These are phyloP conservation scores for Quiscalus mexicanus DNA, from an alignment of 2,113 vertebrate species.

Conservation along the genomic window DNA sequence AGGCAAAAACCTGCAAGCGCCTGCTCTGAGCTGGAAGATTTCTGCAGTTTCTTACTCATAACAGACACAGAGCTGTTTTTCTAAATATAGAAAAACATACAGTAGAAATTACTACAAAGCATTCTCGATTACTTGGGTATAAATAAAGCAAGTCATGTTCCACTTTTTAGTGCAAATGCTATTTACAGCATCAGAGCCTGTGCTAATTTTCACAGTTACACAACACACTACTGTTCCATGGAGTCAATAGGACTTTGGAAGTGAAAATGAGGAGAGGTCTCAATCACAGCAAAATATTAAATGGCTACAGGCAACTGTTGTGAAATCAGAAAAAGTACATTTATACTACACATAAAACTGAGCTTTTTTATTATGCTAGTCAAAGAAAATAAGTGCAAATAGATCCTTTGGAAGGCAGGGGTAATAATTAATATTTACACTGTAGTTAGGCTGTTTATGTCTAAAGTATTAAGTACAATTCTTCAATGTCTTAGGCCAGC, in stretches of 20 bases:
- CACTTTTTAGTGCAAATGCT: constrained; percentile 7
- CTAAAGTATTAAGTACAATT: not conserved
- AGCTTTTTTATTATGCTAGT: not conserved
- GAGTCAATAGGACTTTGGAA: constrained; percentile 23
- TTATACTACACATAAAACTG: not conserved
- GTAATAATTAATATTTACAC: constrained; percentile 28
- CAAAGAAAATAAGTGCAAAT: not conserved
- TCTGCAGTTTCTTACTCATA: not conserved
- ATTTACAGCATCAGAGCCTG: not conserved
- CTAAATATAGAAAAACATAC: not conserved
- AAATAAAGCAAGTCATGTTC: not conserved
- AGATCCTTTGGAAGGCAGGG: not conserved
- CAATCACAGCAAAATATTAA: constrained; percentile 28
- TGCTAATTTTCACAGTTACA: constrained; percentile 21
- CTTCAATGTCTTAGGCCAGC: not conserved
- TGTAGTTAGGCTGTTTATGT: not conserved
- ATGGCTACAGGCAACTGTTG: not conserved
- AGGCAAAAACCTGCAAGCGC: not conserved
- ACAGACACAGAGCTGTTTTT: not conserved
- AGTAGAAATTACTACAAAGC: constrained; percentile 14
- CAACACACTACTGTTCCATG: not conserved
- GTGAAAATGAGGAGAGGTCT: constrained; percentile 45
- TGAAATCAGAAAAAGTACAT: not conserved
- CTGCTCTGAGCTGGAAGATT: not conserved
- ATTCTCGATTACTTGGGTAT: not conserved